Evolutionary conservation across 64 coral and sea anemone species (phyloP).

Genomic region (Acropora yongei): DNA sequence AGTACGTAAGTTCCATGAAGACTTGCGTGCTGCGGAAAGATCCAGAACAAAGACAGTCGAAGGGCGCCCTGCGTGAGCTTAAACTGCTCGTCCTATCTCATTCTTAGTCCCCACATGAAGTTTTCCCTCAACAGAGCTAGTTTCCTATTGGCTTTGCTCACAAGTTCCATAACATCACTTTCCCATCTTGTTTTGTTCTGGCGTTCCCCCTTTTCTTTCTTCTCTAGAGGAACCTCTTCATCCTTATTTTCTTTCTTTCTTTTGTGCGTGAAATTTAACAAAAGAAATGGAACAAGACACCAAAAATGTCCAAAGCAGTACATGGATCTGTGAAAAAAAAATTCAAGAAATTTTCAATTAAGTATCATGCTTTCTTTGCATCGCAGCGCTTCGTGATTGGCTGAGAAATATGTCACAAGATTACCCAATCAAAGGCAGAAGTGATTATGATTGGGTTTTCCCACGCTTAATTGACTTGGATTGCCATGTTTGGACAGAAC

Average conservation of each 20-base stretch:
- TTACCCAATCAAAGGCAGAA: too few species aligned
- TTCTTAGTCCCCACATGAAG: not conserved
- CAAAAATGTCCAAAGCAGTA: constrained; percentile 23
- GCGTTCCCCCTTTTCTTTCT: not conserved
- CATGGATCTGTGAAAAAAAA: constrained; percentile 15
- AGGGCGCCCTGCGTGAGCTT: not conserved
- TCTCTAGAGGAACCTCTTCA: not conserved
- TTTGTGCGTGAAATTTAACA: not conserved
- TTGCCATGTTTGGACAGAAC: too few species aligned
- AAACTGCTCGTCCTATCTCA: not conserved
- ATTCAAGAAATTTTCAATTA: too few species aligned
- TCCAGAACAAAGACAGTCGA: too few species aligned
- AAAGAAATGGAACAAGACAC: constrained; percentile 8
- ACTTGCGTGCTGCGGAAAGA: too few species aligned
- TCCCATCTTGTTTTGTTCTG: not conserved
- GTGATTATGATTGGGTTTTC: too few species aligned
- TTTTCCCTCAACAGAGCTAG: not conserved
- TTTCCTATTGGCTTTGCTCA: constrained; percentile 3
- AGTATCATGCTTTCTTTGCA: too few species aligned
- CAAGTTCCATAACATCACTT: constrained; percentile 1
- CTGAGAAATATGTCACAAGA: too few species aligned
- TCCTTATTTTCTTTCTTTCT: not conserved
- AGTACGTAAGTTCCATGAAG: too few species aligned
- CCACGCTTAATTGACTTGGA: too few species aligned
- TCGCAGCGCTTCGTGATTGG: too few species aligned